phyloP scores from a whole-genome alignment of 35 echinoderm and acorn worm genomes.

The Apostichopus japonicus region DNA sequence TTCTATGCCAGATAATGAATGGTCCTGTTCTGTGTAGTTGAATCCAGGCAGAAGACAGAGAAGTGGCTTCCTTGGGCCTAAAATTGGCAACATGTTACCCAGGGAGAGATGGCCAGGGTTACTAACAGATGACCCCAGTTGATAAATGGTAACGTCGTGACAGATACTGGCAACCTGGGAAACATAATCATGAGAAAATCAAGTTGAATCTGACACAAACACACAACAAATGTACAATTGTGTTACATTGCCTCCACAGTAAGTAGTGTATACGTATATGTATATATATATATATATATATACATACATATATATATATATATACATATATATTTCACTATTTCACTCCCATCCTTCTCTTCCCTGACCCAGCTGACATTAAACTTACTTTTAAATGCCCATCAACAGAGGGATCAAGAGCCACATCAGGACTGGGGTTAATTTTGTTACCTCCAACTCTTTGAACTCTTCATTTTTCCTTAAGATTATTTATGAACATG shows the following conservation, averaged over 20 bases:
- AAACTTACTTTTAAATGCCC: no score
- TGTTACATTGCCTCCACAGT: neutral
- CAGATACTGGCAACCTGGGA: slow-evolving; percentile 65
- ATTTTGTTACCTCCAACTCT: no score
- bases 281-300: no score
- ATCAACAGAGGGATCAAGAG: no score
- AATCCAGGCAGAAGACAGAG: slow-evolving; percentile 66
- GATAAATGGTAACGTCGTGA: slow-evolving; percentile 75
- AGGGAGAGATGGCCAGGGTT: slow-evolving; percentile 41
- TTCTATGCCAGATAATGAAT: neutral
- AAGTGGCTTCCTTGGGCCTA: slow-evolving; percentile 48
- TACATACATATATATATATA: no score
- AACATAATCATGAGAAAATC: neutral
- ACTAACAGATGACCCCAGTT: slow-evolving; percentile 64
- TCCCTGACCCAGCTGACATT: no score
- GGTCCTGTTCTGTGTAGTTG: neutral
- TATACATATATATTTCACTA: no score
- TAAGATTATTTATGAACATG: no score
- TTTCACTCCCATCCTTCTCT: no score
- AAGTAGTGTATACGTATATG: no score
- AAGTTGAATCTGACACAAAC: neutral
- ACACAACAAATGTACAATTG: neutral
- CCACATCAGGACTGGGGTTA: no score
- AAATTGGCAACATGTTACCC: slow-evolving; percentile 34
- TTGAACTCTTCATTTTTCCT: no score